Conservation (phyloP, 2,113 vertebrate genomes). For the Tenrec ecaudatus region DNA sequence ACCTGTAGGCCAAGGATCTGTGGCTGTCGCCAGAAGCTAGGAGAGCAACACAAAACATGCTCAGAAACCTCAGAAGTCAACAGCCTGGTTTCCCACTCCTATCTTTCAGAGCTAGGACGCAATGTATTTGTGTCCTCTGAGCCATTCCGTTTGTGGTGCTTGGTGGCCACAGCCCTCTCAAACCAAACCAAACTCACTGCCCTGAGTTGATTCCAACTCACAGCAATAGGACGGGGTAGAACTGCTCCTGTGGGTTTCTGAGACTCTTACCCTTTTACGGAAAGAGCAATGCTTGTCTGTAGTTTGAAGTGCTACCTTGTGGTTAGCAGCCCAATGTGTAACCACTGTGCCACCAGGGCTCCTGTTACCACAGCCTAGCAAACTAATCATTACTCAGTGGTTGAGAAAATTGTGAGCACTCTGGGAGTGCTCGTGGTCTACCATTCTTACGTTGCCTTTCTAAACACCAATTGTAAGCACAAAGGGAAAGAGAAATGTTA, state of each 20-base stretch:
- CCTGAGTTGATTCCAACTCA: too few species aligned
- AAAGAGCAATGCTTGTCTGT: too few species aligned
- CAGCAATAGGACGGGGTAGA: too few species aligned
- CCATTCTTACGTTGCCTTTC: background rate
- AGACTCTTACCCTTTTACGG: too few species aligned
- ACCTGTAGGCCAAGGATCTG: background rate
- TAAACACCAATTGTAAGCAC: background rate
- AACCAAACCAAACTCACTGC: background rate
- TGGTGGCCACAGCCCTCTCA: background rate
- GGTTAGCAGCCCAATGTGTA: too few species aligned
- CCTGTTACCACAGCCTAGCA: too few species aligned
- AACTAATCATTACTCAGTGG: background rate
- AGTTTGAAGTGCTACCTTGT: too few species aligned
- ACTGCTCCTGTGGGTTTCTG: too few species aligned
- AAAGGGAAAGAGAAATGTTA: background rate
- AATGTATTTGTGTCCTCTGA: background rate
- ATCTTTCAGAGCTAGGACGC: background rate
- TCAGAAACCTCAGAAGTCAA: background rate
- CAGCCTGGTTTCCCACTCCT: background rate
- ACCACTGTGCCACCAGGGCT: too few species aligned
- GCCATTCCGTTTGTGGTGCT: background rate
- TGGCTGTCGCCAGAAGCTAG: background rate
- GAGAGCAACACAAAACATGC: background rate
- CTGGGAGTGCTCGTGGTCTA: background rate
- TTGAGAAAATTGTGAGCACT: background rate